A percentile compares a stretch with the other conserved stretches of the same genome.
phyloP scores from a whole-genome alignment of 1,140 invertebrate species.

The Calosoma granatense region DNA sequence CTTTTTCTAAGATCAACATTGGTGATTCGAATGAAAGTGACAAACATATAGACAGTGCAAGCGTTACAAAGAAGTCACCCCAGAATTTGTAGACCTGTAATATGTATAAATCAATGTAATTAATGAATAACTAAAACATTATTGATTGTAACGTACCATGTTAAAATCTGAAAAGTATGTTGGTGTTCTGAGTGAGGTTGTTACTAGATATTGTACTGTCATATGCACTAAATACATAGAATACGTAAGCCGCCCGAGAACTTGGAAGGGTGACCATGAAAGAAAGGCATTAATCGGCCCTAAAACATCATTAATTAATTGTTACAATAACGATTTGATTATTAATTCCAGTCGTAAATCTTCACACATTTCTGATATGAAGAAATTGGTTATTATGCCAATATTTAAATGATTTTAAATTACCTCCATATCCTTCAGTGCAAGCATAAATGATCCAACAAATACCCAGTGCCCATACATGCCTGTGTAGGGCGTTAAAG shows the following conservation, averaged over 20 bases:
- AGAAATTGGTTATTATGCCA: not conserved
- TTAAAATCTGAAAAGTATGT: no score
- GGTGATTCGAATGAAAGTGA: no score
- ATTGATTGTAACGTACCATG: no score
- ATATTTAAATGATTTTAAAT: not conserved
- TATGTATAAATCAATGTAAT: no score
- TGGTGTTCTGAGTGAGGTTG: no score
- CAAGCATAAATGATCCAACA: slow-evolving; percentile 26
- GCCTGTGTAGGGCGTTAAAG: slow-evolving; percentile 19
- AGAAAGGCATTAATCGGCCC: not conserved
- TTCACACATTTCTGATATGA: no score
- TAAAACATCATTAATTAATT: not conserved
- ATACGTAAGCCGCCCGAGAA: not conserved
- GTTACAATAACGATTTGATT: not conserved
- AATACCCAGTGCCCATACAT: slow-evolving; percentile 21
- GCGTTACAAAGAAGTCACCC: no score
- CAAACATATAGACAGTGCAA: no score
- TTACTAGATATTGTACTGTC: not conserved
- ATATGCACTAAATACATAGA: not conserved
- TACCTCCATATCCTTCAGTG: slow-evolving; percentile 23
- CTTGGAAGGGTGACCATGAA: not conserved
- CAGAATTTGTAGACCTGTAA: no score
- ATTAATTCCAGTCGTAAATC: no score
- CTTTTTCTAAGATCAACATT: no score
- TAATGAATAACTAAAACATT: no score